Evolutionary conservation across 53 echinoderm and acorn worm genomes (phyloP), one percentile per base, ranked within the genome.

Genomic region (Stichopus horrens): DNA sequence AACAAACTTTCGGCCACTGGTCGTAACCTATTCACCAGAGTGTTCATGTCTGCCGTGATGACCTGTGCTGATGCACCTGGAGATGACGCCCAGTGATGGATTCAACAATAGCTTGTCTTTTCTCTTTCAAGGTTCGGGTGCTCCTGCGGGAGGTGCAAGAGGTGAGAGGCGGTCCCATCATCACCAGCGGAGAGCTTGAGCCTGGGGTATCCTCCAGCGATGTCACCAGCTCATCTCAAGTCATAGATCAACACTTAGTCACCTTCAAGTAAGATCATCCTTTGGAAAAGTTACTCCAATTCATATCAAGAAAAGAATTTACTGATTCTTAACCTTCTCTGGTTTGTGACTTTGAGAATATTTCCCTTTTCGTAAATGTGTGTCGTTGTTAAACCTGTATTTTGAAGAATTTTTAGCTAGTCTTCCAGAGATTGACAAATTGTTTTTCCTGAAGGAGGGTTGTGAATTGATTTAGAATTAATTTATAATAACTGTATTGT

Each of bases 211-310:
- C 98, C 18, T 98, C 98, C 5, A 88, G 92, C 53, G 94, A 96
- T 89, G 90, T 98, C 73, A 94, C 98, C 57, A 98, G 96, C 80
- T 95, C 98, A 16, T 98, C 98, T 16, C 94, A 94, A 23, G 90
- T 97, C 89, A 95, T 97, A 86, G 89, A 91, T 23, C 90, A 94
- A 23, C 93, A 95, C 60, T 94, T 97, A 11, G 97, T 97, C 22
- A 91, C 97, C 52, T 97, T 97, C 93, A 94, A 91, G 97, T 95
- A 4, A 89, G 96, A 76, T 20, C 53, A 16, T 76, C 56, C 8
- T 1, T 73, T 6, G 13, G 13, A 22, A 53, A 57, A 23, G 9
- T 55, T 58, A 18, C 5, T 21, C 6, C 71, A 59, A 21, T n/a
- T 58, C 81, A 8, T 1, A 10, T 67, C 9, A 65, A 65, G 9